Base-by-base conservation (phyloP, 2,797 vertebrate genomes). In the Arctocebus calabarensis region DNA sequence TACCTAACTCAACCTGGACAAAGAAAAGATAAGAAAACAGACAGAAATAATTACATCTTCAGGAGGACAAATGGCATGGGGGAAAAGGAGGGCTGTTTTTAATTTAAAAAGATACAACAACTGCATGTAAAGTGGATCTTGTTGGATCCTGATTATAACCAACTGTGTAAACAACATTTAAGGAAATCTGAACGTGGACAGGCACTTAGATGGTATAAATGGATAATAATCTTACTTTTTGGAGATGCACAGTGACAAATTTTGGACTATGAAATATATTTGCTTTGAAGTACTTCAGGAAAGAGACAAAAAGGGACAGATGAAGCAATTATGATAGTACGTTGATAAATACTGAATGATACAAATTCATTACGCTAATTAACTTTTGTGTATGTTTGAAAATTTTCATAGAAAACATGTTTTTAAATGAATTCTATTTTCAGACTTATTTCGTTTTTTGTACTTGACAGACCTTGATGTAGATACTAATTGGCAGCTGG, bases 401-500 rank as follows among this genome's bases (percentile, higher is more conserved):
- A 94, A 7, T 73, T 94, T 91, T 93, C 84, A 82, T 19, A 83
- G 40, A 62, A 94, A 93, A 83, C 23, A 5, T 48, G 5, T 95
- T 94, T 92, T 93, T 32, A 90, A 95, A 61, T 84, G 22, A 84
- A 87, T 29, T 84, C 9, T n/a, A 82, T 68, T 84, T 90, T 93
- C 66, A 82, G 23, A 91, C 20, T 34, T 62, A 22, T 86, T 87
- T 90, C 73, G 14, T 95, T 66, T 61, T 10, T 84, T 71, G 32
- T 43, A 92, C 17, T 32, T 94, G 57, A 87, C 34, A 92, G 79
- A 66, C 14, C 61, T 52, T 59, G 22, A 37, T 34, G 71, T 8
- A 48, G 61, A 85, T 57, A 73, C 37, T 55, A 90, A 70, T 7
- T 37, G 23, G 74, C 29, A 57, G 45, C 57, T 81, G 17, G 88